Evolutionary conservation across 37 sponge, comb jelly and placozoan genomes (phyloP).

Genomic region (Aplysina aerophoba): DNA sequence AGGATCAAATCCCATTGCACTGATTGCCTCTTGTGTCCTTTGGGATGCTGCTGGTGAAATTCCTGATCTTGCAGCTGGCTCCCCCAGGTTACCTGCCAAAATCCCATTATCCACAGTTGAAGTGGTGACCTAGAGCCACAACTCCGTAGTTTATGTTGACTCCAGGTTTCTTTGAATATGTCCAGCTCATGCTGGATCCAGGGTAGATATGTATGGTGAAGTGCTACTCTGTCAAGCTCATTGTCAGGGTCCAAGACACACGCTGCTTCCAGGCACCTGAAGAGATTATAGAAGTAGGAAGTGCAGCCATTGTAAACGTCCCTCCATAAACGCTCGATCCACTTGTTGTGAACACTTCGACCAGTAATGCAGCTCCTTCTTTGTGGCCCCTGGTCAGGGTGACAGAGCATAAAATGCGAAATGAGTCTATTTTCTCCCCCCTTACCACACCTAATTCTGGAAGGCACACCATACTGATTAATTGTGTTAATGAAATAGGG

Average conservation of each 20-base stretch:
- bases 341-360: slow-evolving; percentile 61
- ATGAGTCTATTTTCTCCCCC: slow-evolving; percentile 60
- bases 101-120: slow-evolving; percentile 35
- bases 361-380: slow-evolving; percentile 51
- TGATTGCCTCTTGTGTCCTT: no score
- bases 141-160: slow-evolving; percentile 5
- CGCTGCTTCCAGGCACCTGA: slow-evolving; percentile 35
- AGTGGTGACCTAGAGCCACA: neutral
- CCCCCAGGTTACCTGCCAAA: no score
- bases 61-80: no score
- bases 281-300: slow-evolving; percentile 25
- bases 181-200: slow-evolving; percentile 24
- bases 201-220: slow-evolving; percentile 36
- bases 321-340: slow-evolving; percentile 58
- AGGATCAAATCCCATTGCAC: no score
- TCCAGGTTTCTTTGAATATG: slow-evolving; percentile 20
- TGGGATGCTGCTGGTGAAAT: no score
- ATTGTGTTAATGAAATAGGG: slow-evolving; percentile 26
- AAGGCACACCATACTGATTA: slow-evolving; percentile 51
- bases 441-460: slow-evolving; percentile 47
- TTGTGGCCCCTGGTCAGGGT: slow-evolving; percentile 56
- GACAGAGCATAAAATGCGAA: slow-evolving; percentile 40
- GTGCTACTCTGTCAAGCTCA: slow-evolving; percentile 34
- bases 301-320: slow-evolving; percentile 52
- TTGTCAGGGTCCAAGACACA: slow-evolving; percentile 44